Conservation (phyloP, 2,113 vertebrate species). For the Ciconia stormi region DNA sequence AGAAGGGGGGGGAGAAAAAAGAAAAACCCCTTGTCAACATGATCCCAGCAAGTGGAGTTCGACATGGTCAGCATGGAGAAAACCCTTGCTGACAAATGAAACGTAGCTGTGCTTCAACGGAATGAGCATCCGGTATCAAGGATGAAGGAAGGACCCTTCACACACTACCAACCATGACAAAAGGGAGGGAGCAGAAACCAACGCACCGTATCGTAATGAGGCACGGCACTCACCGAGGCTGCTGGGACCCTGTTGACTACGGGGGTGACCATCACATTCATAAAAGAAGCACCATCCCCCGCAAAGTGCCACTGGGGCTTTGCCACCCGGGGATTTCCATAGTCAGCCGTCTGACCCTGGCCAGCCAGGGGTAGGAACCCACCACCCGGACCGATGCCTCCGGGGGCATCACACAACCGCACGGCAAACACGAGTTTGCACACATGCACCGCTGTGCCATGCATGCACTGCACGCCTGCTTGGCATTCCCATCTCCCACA, state of each 20-base stretch:
- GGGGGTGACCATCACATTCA: neutral
- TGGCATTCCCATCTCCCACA: fast-evolving
- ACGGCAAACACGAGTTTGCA: fast-evolving
- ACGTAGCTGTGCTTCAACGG: neutral
- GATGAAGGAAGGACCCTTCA: neutral
- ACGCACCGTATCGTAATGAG: fast-evolving
- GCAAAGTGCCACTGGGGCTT: neutral
- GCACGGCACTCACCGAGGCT: fast-evolving
- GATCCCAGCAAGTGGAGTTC: slow-evolving; percentile 13
- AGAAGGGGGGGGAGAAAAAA: neutral
- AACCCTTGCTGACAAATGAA: neutral
- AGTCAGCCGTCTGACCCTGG: neutral
- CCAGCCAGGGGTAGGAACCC: neutral
- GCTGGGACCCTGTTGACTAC: neutral
- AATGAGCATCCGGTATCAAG: neutral
- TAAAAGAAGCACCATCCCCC: neutral
- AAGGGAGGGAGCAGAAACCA: neutral
- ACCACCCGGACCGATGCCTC: fast-evolving
- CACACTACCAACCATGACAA: neutral
- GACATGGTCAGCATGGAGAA: neutral
- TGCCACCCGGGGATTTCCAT: neutral
- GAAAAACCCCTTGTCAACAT: neutral
- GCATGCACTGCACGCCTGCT: fast-evolving
- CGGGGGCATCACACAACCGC: fast-evolving
- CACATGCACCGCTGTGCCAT: fast-evolving